Base-by-base conservation (phyloP, 2,797 vertebrate genomes). In the Danio choprae region DNA sequence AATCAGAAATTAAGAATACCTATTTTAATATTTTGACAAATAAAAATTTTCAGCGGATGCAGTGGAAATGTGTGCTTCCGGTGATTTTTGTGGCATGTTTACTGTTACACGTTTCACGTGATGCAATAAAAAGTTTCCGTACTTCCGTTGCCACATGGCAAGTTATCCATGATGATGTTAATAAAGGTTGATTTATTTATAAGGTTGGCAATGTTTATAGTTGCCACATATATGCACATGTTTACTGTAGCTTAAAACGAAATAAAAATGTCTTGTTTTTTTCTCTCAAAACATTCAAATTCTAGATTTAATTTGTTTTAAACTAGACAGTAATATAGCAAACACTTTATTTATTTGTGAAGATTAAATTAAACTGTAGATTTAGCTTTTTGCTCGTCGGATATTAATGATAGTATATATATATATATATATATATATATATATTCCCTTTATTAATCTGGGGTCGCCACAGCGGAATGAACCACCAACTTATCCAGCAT, bases 111-210 rank as follows among this genome's bases (percentile, higher is more conserved):
- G 18, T 38, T 18, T 3, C 48, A 18, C 51, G 50, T 72, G 48
- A 56, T 6, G 36, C 50, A 56, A 40, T 22, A 8, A 2, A 43
- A 58, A 15, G 15, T 38, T 48, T 18, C 6, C 2, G 2, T 48
- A 18, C 48, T 64, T 76, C 74, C 74, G 60, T 41, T 76, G 74
- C 74, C 74, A 76, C 74, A 76, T 76, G 74, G 74, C 74, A 65
- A 41, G 1, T 64, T 16, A 7, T 36, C 11, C 20, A 10, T 9
- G 16, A 4, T 2, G 12, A 56, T 46, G 9, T 22, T 29, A 11
- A 29, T 16, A 5, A 63, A 75, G n/a, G n/a, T n/a, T n/a, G 1
- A 56, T 22, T 43, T 3, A 13, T 43, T 53, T 51, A 0, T 51
- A 10, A 59, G 12, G 20, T 36, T 38, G 29, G 41, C 11, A 44